Percentiles rank a stretch among this genome's conserved stretches.
Conservation (phyloP, 2,888 invertebrate genomes). For the Imbricaverruca yamaguchii region DNA sequence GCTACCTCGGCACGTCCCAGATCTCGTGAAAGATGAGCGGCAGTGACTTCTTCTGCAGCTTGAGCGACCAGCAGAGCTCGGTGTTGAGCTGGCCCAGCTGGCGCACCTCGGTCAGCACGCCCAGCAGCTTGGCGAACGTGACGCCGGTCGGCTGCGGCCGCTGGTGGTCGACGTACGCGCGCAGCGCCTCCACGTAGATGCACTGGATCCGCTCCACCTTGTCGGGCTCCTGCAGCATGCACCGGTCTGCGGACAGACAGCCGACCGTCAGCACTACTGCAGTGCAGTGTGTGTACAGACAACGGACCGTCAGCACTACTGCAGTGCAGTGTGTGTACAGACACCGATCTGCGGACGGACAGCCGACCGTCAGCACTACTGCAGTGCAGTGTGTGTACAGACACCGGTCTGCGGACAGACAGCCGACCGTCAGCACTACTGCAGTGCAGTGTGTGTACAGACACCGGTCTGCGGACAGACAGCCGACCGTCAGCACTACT, state of each 20-base stretch:
- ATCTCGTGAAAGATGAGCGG: slow-evolving; percentile 95
- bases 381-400: no score
- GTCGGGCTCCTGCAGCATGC: slow-evolving; percentile 77
- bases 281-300: no score
- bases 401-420: no score
- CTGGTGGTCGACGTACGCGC: slow-evolving; percentile 83
- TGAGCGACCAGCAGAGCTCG: slow-evolving; percentile 93
- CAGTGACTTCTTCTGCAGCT: slow-evolving; percentile 89
- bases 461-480: no score
- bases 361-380: no score
- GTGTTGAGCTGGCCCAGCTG: slow-evolving; percentile 95
- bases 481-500: no score
- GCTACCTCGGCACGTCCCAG: slow-evolving; percentile 65
- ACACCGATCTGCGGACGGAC: no score
- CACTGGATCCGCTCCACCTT: slow-evolving; percentile 95
- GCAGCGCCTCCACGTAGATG: slow-evolving; percentile 85
- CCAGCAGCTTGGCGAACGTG: slow-evolving; percentile 81
- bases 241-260: slow-evolving; percentile 61
- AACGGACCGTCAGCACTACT: no score
- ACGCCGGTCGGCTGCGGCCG: slow-evolving; percentile 67
- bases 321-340: no score
- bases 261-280: no score
- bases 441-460: no score
- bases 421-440: no score
- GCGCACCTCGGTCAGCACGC: slow-evolving; percentile 85